These are phyloP conservation scores for Ectemnius lituratus DNA, from an alignment of 2,888 invertebrate species.

Conservation along the genomic window DNA sequence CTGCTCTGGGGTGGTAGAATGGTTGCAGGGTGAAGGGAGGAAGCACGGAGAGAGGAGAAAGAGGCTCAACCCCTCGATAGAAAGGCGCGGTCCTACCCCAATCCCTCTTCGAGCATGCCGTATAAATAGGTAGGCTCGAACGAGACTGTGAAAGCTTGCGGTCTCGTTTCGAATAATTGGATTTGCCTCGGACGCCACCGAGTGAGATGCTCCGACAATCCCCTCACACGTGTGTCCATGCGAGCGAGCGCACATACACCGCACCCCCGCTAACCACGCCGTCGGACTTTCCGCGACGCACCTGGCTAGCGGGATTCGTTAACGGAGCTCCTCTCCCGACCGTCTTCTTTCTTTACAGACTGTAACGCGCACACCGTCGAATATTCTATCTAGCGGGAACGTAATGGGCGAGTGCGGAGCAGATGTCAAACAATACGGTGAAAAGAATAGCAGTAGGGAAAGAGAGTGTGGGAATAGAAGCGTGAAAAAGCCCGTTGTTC, in stretches of 20 bases:
- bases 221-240: conserved; percentile 21
- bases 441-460: too few species aligned
- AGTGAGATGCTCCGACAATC: conserved; percentile 57
- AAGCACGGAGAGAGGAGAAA: not conserved
- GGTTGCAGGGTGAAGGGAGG: not conserved
- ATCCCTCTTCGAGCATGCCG: conserved; percentile 40
- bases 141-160: conserved; percentile 71
- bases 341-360: too few species aligned
- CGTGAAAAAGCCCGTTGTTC: too few species aligned
- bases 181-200: conserved; percentile 68
- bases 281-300: conserved; percentile 8
- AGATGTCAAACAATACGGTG: too few species aligned
- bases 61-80: conserved; percentile 5
- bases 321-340: not conserved
- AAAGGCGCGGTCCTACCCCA: conserved; percentile 18
- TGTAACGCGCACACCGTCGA: too few species aligned
- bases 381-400: too few species aligned
- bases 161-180: conserved; percentile 74
- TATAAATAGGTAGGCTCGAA: conserved; percentile 70
- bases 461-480: too few species aligned
- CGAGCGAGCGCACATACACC: conserved; percentile 14
- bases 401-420: too few species aligned
- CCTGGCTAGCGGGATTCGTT: conserved; percentile 32
- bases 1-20: not conserved
- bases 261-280: not conserved